phyloP scores from a whole-genome alignment of 1,140 invertebrate species.

The Anadara kagoshimensis region DNA sequence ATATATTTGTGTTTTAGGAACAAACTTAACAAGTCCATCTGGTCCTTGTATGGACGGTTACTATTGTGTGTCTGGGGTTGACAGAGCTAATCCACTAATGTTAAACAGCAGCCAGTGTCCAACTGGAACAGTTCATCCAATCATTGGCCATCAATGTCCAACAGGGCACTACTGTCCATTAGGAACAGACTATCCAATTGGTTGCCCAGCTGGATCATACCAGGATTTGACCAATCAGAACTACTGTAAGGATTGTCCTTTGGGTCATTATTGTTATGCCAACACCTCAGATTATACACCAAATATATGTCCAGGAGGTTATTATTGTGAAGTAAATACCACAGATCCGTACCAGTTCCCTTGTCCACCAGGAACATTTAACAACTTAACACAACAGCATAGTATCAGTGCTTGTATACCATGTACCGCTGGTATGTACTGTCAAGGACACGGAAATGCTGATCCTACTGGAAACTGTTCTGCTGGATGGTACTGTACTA shows the following conservation, averaged over 20 bases:
- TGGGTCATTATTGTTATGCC: constrained; percentile 64
- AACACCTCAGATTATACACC: constrained; percentile 65
- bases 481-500: constrained; percentile 69
- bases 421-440: constrained; percentile 66
- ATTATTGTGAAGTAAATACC: constrained; percentile 65
- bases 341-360: constrained; percentile 56
- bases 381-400: constrained; percentile 57
- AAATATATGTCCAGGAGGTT: constrained; percentile 63
- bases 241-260: constrained; percentile 64
- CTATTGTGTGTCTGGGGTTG: constrained; percentile 64
- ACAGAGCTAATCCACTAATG: constrained; percentile 63
- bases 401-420: constrained; percentile 50
- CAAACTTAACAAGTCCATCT: constrained; percentile 62
- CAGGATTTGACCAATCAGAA: constrained; percentile 65
- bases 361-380: constrained; percentile 65
- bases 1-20: constrained; percentile 50
- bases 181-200: constrained; percentile 66
- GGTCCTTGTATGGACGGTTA: constrained; percentile 60
- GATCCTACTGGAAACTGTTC: constrained; percentile 61
- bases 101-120: constrained; percentile 66
- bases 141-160: constrained; percentile 68
- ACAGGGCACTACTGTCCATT: constrained; percentile 67
- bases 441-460: constrained; percentile 63
- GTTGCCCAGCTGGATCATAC: constrained; percentile 66
- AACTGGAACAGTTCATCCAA: constrained; percentile 61